Conservation (phyloP, 2,113 vertebrate genomes). For the Zootoca vivipara region DNA sequence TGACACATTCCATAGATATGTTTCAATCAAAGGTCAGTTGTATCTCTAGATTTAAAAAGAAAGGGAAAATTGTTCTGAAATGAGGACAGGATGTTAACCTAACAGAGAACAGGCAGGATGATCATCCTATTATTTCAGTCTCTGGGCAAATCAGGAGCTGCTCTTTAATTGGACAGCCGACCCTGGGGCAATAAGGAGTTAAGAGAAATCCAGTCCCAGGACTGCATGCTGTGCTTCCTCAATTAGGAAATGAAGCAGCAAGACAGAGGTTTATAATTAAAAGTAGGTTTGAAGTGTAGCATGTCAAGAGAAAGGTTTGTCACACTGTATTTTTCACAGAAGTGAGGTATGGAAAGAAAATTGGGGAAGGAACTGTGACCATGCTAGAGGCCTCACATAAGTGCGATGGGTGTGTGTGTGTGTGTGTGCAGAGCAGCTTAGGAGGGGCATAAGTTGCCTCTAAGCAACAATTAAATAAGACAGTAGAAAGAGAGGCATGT, state of each 20-base stretch:
- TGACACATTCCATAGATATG: slow-evolving; percentile 20
- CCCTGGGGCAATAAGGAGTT: slow-evolving; percentile 65
- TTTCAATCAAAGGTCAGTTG: slow-evolving; percentile 49
- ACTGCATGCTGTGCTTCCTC: slow-evolving; percentile 55
- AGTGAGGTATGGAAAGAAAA: rapidly evolving
- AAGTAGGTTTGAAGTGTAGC: slow-evolving; percentile 36
- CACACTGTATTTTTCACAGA: not conserved
- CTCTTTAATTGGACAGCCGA: slow-evolving; percentile 63
- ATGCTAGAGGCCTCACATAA: not conserved
- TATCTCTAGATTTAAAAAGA: slow-evolving; percentile 26
- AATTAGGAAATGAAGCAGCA: slow-evolving; percentile 59
- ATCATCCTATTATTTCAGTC: slow-evolving; percentile 57
- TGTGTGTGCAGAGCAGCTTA: not conserved
- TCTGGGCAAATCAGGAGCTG: slow-evolving; percentile 64
- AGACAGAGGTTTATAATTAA: slow-evolving; percentile 47
- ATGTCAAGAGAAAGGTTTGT: slow-evolving; percentile 9
- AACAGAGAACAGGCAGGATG: slow-evolving; percentile 35
- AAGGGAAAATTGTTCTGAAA: slow-evolving; percentile 40
- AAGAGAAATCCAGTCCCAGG: slow-evolving; percentile 61
- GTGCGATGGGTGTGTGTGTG: not conserved
- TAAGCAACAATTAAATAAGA: slow-evolving; percentile 43
- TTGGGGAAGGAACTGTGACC: not conserved
- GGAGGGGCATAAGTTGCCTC: slow-evolving; percentile 40
- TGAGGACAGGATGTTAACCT: slow-evolving; percentile 66
- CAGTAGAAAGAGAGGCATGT: slow-evolving; percentile 43